A percentile compares a stretch with the other conserved stretches of the same genome.
phyloP scores from a whole-genome alignment of 2,113 vertebrate species.

The Ibidorhyncha struthersii region DNA sequence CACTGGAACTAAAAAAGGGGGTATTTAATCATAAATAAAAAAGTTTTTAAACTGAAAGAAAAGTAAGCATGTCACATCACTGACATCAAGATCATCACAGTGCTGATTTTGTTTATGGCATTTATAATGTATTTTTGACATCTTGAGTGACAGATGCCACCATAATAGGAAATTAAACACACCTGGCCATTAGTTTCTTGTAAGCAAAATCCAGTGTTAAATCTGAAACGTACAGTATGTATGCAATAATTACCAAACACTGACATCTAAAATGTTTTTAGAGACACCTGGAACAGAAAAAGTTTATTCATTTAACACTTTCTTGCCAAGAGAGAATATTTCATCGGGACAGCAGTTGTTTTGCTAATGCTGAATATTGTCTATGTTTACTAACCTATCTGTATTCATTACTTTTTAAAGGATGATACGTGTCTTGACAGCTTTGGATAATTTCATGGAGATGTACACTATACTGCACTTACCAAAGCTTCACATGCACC shows the following conservation, averaged over 20 bases:
- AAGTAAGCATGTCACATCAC: conserved; percentile 33
- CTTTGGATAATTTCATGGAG: conserved; percentile 73
- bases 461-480: conserved; percentile 51
- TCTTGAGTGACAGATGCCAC: conserved; percentile 72
- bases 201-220: conserved; percentile 15
- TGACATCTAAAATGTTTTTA: conserved; percentile 50
- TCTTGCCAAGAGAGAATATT: conserved; percentile 74
- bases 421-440: conserved; percentile 73
- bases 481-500: background rate
- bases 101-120: conserved; percentile 72
- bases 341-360: background rate
- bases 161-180: conserved; percentile 66
- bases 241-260: conserved; percentile 51
- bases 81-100: conserved; percentile 53
- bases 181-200: conserved; percentile 67
- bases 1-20: background rate
- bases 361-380: background rate
- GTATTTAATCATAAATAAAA: background rate
- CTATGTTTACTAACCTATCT: background rate
- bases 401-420: conserved; percentile 75
- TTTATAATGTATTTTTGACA: conserved; percentile 69
- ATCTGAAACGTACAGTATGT: background rate
- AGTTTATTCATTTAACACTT: conserved; percentile 74
- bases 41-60: conserved; percentile 3
- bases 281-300: conserved; percentile 7